Evolutionary conservation across 2,797 vertebrate species (phyloP).

Genomic region (Nyctalus aviator): DNA sequence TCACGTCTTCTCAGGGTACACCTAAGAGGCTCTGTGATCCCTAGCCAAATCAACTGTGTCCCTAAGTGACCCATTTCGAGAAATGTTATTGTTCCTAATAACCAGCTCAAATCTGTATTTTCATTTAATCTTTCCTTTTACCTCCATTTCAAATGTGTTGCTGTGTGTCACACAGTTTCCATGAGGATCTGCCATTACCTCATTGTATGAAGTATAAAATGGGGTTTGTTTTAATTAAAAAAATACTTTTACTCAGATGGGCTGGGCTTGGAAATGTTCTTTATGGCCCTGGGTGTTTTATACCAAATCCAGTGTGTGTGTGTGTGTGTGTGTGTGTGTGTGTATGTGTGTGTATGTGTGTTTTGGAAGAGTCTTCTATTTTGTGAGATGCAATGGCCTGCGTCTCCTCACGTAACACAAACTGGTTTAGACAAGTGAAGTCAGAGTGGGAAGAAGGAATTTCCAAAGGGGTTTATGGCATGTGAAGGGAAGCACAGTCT

Average conservation of each 20-base stretch:
- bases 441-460: neutral
- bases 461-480: neutral
- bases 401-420: conserved; percentile 47
- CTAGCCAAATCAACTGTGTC: conserved; percentile 71
- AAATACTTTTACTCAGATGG: conserved; percentile 49
- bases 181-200: conserved; percentile 38
- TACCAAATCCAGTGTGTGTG: neutral
- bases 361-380: neutral
- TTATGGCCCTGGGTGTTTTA: conserved; percentile 51
- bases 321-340: neutral
- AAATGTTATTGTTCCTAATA: conserved; percentile 65
- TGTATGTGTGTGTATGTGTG: neutral
- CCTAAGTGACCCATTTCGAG: conserved; percentile 59
- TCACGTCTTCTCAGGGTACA: conserved; percentile 63
- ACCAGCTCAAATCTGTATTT: conserved; percentile 67
- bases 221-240: conserved; percentile 75
- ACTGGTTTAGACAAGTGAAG: neutral
- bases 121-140: conserved; percentile 76
- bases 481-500: neutral
- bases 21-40: conserved; percentile 48
- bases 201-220: conserved; percentile 31
- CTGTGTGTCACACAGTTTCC: conserved; percentile 61
- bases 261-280: conserved; percentile 4
- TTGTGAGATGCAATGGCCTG: conserved; percentile 40
- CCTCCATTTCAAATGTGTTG: conserved; percentile 33